These are phyloP conservation scores for Trididemnum clinides DNA, from an alignment of 23 tunicate genomes.

Conservation along the genomic window DNA sequence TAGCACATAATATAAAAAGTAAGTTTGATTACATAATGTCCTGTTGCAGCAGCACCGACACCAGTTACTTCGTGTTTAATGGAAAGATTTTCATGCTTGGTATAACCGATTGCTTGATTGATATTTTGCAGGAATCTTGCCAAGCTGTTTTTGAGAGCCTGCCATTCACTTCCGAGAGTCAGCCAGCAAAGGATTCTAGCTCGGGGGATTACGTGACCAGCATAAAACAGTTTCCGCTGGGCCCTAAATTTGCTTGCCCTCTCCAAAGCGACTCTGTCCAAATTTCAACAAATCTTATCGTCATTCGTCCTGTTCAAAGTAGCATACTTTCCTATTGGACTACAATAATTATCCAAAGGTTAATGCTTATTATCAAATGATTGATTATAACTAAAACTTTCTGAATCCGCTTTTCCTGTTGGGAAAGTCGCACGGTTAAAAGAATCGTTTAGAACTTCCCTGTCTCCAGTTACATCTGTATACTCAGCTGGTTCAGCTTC, in stretches of 20 bases:
- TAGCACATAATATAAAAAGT: no score
- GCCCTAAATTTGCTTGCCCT: neutral
- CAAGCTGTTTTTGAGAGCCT: neutral
- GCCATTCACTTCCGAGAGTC: neutral
- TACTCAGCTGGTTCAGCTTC: no score
- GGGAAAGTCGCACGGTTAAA: no score
- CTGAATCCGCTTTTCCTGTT: no score
- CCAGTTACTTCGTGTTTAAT: no score
- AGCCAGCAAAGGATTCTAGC: neutral
- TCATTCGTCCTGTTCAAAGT: neutral
- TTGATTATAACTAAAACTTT: no score
- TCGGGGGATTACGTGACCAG: constrained; percentile 28
- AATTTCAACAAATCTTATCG: neutral
- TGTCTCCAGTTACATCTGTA: no score
- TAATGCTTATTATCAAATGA: neutral
- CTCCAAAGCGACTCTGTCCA: neutral
- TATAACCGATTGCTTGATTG: no score
- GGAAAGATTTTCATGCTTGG: no score
- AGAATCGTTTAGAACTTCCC: no score
- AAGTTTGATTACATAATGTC: no score
- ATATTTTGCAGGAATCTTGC: constrained; percentile 30
- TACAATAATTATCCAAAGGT: constrained; percentile 45
- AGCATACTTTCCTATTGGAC: constrained; percentile 56
- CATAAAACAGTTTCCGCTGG: neutral
- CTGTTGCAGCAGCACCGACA: no score